Conservation (phyloP, 2,888 invertebrate species). For the Noctua pronuba region DNA sequence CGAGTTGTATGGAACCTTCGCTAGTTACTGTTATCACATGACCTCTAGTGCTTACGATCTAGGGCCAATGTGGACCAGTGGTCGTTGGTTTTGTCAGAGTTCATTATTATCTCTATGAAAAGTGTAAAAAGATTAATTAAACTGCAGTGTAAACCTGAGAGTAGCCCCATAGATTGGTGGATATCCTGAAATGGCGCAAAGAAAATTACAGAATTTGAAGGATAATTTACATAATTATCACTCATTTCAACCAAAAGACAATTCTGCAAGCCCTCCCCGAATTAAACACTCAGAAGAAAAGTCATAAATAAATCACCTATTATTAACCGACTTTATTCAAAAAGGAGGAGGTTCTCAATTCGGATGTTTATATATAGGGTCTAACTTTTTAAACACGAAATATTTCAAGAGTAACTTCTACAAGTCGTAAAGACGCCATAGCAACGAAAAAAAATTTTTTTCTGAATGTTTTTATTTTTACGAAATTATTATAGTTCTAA, state of each 20-base stretch:
- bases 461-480: no score
- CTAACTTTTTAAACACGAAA: no score
- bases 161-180: neutral
- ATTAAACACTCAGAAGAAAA: neutral
- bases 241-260: neutral
- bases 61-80: neutral
- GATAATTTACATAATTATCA: neutral
- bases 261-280: neutral
- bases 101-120: neutral
- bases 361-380: no score
- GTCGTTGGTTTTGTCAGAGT: neutral
- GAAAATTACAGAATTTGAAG: neutral
- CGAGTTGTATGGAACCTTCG: no score
- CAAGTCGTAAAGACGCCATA: no score
- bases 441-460: no score
- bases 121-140: neutral
- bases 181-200: neutral
- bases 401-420: no score
- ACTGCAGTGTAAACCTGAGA: neutral
- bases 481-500: no score
- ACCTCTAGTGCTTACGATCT: neutral
- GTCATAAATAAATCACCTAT: neutral
- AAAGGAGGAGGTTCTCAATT: no score
- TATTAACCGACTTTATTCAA: no score
- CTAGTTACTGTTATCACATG: neutral